Conservation (phyloP, 2,113 vertebrate species). For the Rhegmatorhina hoffmannsi region DNA sequence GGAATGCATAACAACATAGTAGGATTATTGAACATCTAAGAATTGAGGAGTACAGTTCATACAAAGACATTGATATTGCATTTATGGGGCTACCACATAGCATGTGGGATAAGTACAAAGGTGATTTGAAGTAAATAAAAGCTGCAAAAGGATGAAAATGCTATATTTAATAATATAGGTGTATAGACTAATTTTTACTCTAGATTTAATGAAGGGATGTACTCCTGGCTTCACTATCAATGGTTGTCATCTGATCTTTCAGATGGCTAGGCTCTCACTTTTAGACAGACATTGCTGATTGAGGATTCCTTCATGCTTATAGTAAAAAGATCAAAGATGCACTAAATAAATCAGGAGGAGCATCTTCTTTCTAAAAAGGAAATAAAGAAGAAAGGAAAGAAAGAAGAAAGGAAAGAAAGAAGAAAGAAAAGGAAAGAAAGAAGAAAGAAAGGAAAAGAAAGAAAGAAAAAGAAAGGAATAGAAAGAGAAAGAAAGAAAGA, state of each 20-base stretch:
- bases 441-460: too few relatives aligned
- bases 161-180: neutral
- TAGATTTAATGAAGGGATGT: neutral
- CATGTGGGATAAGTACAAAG: neutral
- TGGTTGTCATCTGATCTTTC: neutral
- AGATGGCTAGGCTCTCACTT: neutral
- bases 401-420: too few relatives aligned
- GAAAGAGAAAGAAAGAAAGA: too few relatives aligned
- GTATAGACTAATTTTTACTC: neutral
- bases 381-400: too few relatives aligned
- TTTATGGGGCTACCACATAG: neutral
- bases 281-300: rapidly evolving
- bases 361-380: neutral
- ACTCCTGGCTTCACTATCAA: neutral
- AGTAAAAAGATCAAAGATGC: neutral
- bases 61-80: neutral
- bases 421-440: too few relatives aligned
- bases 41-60: neutral
- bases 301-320: neutral
- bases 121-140: neutral
- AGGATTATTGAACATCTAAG: neutral
- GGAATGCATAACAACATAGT: neutral
- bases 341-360: neutral
- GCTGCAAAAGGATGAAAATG: neutral
- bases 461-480: too few relatives aligned